A percentile compares a stretch with the other conserved stretches of the same genome.
Evolutionary conservation across 2,888 invertebrate species (phyloP).

Genomic region (Lingula anatina): DNA sequence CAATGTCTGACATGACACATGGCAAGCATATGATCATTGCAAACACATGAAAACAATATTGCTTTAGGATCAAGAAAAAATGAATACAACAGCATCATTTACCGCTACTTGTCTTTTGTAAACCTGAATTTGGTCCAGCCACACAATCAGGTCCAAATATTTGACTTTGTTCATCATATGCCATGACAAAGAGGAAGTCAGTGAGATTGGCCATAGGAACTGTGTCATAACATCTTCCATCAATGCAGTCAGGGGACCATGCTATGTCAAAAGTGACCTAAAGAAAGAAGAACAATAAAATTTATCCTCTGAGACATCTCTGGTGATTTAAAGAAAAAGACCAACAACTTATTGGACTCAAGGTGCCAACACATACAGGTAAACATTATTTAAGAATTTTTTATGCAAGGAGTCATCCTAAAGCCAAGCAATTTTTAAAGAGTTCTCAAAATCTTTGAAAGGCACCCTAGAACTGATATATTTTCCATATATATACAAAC

Average conservation of each 20-base stretch:
- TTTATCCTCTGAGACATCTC: neutral
- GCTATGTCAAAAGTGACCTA: conserved; percentile 52
- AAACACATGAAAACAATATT: no score
- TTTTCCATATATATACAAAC: no score
- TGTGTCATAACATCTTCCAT: conserved; percentile 51
- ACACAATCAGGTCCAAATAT: conserved; percentile 37
- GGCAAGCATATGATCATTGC: no score
- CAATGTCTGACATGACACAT: no score
- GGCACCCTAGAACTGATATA: no score
- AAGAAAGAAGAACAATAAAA: conserved; percentile 2
- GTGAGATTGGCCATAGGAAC: conserved; percentile 29
- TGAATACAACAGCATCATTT: conserved; percentile 1
- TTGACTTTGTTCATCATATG: conserved; percentile 52
- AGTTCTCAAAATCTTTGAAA: no score
- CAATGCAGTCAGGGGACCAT: conserved; percentile 50
- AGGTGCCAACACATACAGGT: neutral
- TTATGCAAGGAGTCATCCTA: no score
- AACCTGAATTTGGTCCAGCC: conserved; percentile 41
- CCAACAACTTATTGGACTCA: neutral
- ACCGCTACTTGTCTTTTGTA: no score
- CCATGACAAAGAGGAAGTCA: conserved; percentile 52
- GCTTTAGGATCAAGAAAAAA: neutral
- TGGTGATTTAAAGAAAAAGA: neutral
- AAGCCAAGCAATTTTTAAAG: no score
- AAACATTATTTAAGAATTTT: no score